Conservation (phyloP, 2,113 vertebrate species). For the Gallinago media region DNA sequence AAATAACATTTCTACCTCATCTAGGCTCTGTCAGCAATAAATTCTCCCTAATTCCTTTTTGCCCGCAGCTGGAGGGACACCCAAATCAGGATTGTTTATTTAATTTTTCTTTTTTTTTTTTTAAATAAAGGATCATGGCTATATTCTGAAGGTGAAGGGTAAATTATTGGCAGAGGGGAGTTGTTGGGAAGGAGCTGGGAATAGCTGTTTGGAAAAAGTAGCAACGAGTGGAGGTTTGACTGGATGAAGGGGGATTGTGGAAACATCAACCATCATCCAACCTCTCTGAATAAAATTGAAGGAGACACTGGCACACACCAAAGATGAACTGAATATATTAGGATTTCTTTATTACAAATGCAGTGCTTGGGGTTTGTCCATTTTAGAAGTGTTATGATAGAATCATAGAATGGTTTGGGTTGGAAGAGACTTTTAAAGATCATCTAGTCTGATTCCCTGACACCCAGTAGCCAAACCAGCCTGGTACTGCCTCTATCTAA, state of each 20-base stretch:
- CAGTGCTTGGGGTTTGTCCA: accelerated
- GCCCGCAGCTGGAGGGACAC: background rate
- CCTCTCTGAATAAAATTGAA: background rate
- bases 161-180: background rate
- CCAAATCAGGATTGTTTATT: background rate
- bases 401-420: background rate
- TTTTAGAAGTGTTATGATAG: background rate
- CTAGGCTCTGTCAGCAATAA: background rate
- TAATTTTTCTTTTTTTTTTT: no score
- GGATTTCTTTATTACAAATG: background rate
- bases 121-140: background rate
- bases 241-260: background rate
- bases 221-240: background rate
- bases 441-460: background rate
- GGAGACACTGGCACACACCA: background rate
- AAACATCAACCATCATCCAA: background rate
- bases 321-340: background rate
- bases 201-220: background rate
- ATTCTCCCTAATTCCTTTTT: background rate
- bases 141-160: background rate
- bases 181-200: background rate
- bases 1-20: background rate
- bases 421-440: background rate
- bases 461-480: background rate
- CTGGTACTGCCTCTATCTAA: background rate